Evolutionary conservation across 1,140 invertebrate genomes (phyloP).

Genomic region (Nilaparvata lugens): DNA sequence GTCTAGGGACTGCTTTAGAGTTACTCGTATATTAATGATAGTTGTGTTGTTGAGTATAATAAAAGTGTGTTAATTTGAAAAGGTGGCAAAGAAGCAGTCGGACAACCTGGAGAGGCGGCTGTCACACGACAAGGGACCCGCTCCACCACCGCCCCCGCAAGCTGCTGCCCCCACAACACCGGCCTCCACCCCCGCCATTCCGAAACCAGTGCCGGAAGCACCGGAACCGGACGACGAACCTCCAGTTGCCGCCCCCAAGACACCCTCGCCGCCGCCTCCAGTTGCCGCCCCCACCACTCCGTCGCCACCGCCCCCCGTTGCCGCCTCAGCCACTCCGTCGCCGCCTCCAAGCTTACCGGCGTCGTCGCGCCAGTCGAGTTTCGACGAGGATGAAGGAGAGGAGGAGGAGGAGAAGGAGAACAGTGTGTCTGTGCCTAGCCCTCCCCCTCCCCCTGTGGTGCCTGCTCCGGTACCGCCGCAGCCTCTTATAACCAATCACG

Average conservation of each 20-base stretch:
- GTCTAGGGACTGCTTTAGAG: background rate
- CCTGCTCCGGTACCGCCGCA: too few relatives aligned
- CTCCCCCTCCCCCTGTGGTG: too few relatives aligned
- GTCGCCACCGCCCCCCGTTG: too few relatives aligned
- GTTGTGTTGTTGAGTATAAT: too few relatives aligned
- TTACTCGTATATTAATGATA: background rate
- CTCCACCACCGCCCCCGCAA: conserved; percentile 48
- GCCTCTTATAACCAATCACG: too few relatives aligned
- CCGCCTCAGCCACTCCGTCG: too few relatives aligned
- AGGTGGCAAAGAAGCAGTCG: conserved; percentile 15
- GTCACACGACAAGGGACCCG: conserved; percentile 54
- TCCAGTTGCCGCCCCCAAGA: background rate
- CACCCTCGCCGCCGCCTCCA: too few relatives aligned
- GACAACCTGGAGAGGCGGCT: conserved; percentile 24
- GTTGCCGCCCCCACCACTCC: too few relatives aligned
- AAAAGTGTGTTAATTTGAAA: background rate
- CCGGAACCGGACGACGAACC: background rate
- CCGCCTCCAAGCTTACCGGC: too few relatives aligned
- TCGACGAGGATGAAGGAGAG: background rate
- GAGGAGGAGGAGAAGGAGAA: background rate
- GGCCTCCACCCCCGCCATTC: background rate
- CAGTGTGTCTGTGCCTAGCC: too few relatives aligned
- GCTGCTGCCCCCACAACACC: conserved; percentile 18
- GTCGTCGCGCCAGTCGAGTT: too few relatives aligned
- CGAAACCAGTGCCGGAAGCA: background rate